phyloP scores from a whole-genome alignment of 2,888 invertebrate species.

The Eilema griseolum region DNA sequence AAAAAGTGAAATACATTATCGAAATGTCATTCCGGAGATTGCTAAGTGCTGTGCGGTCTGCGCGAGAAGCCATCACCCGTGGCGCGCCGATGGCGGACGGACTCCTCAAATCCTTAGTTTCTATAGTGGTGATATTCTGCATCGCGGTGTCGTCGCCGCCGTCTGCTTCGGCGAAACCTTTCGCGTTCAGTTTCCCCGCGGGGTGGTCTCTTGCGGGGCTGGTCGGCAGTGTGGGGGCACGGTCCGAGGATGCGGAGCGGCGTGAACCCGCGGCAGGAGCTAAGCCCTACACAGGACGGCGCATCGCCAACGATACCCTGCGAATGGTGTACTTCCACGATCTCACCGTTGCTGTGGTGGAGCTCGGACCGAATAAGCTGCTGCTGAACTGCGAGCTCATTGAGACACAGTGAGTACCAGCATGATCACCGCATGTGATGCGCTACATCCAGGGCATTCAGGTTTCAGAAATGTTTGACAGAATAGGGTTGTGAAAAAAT shows the following conservation, averaged over 20 bases:
- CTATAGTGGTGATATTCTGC: slow-evolving; percentile 77
- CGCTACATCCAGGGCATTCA: not conserved
- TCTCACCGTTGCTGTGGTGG: slow-evolving; percentile 94
- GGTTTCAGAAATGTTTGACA: not conserved
- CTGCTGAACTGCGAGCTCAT: slow-evolving; percentile 93
- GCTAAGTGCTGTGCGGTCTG: slow-evolving; percentile 76
- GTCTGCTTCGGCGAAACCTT: slow-evolving; percentile 80
- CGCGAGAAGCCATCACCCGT: slow-evolving; percentile 74
- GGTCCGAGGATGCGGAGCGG: slow-evolving; percentile 69
- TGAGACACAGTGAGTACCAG: slow-evolving; percentile 94
- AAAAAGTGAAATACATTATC: slow-evolving; percentile 38
- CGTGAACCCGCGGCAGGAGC: slow-evolving; percentile 76
- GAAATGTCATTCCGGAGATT: slow-evolving; percentile 78
- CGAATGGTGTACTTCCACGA: slow-evolving; percentile 93
- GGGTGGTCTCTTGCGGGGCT: slow-evolving; percentile 82
- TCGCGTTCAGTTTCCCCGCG: slow-evolving; percentile 80
- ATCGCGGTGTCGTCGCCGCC: slow-evolving; percentile 82
- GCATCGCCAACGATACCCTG: slow-evolving; percentile 89
- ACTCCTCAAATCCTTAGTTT: slow-evolving; percentile 76
- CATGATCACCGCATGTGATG: not conserved
- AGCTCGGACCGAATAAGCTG: slow-evolving; percentile 90
- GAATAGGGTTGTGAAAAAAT: not conserved
- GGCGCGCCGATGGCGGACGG: slow-evolving; percentile 78
- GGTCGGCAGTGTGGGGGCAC: slow-evolving; percentile 75
- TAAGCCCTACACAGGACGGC: slow-evolving; percentile 89